Evolutionary conservation across 2,888 invertebrate genomes (phyloP).

Genomic region (Therioaphis trifolii): DNA sequence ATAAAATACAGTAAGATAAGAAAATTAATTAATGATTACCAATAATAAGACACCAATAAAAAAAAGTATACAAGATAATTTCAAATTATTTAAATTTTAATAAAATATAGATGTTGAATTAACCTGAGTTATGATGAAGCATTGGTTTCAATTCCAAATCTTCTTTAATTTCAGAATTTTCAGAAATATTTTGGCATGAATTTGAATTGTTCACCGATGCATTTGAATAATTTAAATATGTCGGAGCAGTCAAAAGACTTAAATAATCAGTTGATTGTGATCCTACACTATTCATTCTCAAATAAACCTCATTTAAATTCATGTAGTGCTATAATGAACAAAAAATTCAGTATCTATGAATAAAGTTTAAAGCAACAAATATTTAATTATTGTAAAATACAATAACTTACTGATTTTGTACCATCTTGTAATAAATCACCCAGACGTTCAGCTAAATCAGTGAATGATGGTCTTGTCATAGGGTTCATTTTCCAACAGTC

Average conservation of each 20-base stretch:
- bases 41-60: slow-evolving; percentile 9
- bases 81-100: not conserved
- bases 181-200: slow-evolving; percentile 47
- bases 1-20: slow-evolving; percentile 41
- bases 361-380: not conserved
- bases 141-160: slow-evolving; percentile 66
- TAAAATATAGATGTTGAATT: not conserved
- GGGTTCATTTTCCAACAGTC: slow-evolving; percentile 89
- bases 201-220: slow-evolving; percentile 42
- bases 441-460: slow-evolving; percentile 78
- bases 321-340: slow-evolving; percentile 82
- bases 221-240: slow-evolving; percentile 72
- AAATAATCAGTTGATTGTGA: slow-evolving; percentile 79
- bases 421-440: slow-evolving; percentile 84
- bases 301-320: slow-evolving; percentile 83
- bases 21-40: not conserved
- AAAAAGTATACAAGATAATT: not conserved
- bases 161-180: slow-evolving; percentile 63
- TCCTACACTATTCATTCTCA: slow-evolving; percentile 75
- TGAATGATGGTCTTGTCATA: slow-evolving; percentile 81
- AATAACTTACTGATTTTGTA: slow-evolving; percentile 77
- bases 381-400: not conserved
- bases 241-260: slow-evolving; percentile 81
- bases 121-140: slow-evolving; percentile 54
- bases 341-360: slow-evolving; percentile 1